Conservation (phyloP, 1,140 invertebrate species). For the Drosophila sproati region DNA sequence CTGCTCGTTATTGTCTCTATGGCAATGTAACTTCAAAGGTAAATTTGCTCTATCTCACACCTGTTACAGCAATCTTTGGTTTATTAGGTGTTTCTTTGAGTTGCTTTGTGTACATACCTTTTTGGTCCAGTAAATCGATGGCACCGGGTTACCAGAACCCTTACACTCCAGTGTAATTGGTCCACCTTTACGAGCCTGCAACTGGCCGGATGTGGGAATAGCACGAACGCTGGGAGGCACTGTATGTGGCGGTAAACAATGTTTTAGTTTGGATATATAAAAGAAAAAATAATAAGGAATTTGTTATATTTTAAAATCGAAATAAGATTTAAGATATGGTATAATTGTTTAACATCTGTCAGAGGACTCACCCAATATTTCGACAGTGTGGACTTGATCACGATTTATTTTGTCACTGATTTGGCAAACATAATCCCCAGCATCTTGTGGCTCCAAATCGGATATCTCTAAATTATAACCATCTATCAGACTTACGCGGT, state of each 20-base stretch:
- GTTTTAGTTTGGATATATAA: background rate
- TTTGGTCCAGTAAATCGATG: conserved; percentile 88
- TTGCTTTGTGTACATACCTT: conserved; percentile 85
- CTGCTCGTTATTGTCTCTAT: background rate
- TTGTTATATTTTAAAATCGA: background rate
- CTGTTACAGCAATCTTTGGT: background rate
- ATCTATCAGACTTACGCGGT: conserved; percentile 88
- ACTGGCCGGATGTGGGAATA: conserved; percentile 87
- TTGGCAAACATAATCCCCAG: conserved; percentile 88
- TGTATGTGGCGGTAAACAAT: conserved; percentile 20
- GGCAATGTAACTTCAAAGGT: background rate
- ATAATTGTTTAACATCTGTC: background rate
- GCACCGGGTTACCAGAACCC: conserved; percentile 89
- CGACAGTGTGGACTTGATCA: conserved; percentile 86
- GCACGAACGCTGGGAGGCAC: conserved; percentile 88
- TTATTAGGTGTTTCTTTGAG: background rate
- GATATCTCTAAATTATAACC: conserved; percentile 89
- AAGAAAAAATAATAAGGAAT: background rate
- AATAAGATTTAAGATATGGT: background rate
- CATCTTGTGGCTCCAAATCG: conserved; percentile 86
- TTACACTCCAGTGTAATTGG: conserved; percentile 89
- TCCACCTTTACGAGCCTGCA: conserved; percentile 88
- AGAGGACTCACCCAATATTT: conserved; percentile 82
- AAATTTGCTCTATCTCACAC: too few species aligned
- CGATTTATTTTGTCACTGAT: conserved; percentile 88